Evolutionary conservation across 2,113 vertebrate species (phyloP), one percentile per base, ranked within the genome.

Genomic region (Pteropus alecto): DNA sequence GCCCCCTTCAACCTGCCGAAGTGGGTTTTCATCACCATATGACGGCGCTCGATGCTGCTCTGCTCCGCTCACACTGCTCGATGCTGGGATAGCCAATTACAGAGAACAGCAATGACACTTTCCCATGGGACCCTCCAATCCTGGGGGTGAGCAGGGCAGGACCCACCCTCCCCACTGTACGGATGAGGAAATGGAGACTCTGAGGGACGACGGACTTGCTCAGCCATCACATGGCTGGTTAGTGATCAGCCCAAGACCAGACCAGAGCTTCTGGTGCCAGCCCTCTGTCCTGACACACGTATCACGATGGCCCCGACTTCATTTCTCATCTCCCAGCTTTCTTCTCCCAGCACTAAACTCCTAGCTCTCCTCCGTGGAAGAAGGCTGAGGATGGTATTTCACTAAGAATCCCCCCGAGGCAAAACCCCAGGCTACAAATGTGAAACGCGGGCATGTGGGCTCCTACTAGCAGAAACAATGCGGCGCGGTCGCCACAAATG

Each of bases 391-490:
- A 14, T 7, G 61, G 83, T 7, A 88, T 82, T 95, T 92, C 83
- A 61, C 65, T 60, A 93, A 67, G 86, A 83, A 67, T 82, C 93
- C 92, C 85, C 91, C 76, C 15, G 46, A 94, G 89, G 58, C 87
- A 73, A 82, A 94, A 73, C 74, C 63, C 68, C 46, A 74, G 78
- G 86, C 60, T 81, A 87, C 92, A 81, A 90, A 87, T 43, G 79
- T n/a, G 92, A 78, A 28, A 83, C 63, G 58, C 33, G 65, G 93
- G 28, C 24, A 38, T 0, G 1, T 2, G 33, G 83, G 93, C 63
- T 92, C 82, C 7, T 41, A 16, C 88, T 7, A 86, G 89, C 79
- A 96, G 93, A 88, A 83, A 84, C 65, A 89, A 89, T 18, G 61
- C 41, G 65, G 48, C 0, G 0, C 9, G 0, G 16, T n/a, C 0